phyloP scores from a whole-genome alignment of 1,140 invertebrate species.

The Chymomyza costata region DNA sequence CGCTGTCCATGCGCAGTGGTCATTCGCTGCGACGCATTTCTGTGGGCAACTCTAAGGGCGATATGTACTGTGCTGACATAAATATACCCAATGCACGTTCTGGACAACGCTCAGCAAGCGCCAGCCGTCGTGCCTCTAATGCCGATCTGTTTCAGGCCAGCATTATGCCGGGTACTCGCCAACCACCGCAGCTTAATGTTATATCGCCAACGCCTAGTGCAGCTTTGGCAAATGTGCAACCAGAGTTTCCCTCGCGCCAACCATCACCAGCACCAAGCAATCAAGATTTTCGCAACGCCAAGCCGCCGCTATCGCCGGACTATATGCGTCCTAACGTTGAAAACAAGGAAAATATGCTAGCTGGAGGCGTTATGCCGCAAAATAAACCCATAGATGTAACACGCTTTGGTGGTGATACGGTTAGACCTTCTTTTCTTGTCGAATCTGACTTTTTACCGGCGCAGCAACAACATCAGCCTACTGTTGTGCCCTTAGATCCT shows the following conservation, averaged over 20 bases:
- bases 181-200: conserved; percentile 60
- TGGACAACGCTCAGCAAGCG: conserved; percentile 57
- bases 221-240: conserved; percentile 27
- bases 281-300: conserved; percentile 58
- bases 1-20: conserved; percentile 61
- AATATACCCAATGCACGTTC: conserved; percentile 52
- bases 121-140: conserved; percentile 64
- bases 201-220: conserved; percentile 55
- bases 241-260: conserved; percentile 46
- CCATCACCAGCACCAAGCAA: conserved; percentile 43
- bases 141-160: conserved; percentile 60
- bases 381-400: conserved; percentile 69
- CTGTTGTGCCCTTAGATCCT: conserved; percentile 46
- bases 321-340: conserved; percentile 67
- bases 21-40: conserved; percentile 64
- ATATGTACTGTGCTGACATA: conserved; percentile 67
- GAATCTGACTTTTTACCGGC: conserved; percentile 43
- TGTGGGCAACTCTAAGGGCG: conserved; percentile 56
- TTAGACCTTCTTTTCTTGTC: conserved; percentile 41
- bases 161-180: conserved; percentile 46
- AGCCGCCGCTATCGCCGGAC: conserved; percentile 52
- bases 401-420: conserved; percentile 50
- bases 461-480: conserved; percentile 41
- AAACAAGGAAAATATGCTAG: conserved; percentile 36
- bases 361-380: conserved; percentile 47